Evolutionary conservation across 2,113 vertebrate species (phyloP), one percentile per base, ranked within the genome.

Genomic region (Cettia cetti): DNA sequence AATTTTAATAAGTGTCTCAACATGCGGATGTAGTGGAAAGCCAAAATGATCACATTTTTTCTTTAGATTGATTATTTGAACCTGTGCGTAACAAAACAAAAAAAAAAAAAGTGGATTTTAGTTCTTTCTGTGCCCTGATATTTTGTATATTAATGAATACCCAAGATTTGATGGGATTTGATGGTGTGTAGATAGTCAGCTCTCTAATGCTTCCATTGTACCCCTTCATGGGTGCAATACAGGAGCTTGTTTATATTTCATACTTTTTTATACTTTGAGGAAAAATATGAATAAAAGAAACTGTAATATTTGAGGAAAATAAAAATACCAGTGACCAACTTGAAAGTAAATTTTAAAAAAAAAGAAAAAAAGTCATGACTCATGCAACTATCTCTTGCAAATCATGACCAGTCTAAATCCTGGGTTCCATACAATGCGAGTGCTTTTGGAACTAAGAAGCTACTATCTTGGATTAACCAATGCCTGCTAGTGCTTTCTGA

Each of bases 181-280:
- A 98, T 94, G 89, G 98, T 97, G 94, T 98, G 97, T 98, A 98
- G 98, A 98, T 98, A 98, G 97, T 97, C 96, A 97, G 98, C 98
- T 98, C 97, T 98, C 97, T 98, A 97, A 97, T 97, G 97, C 98
- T 98, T 98, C 97, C 94, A 35, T 98, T 98, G 98, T 96, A 97
- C 97, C 95, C 95, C 96, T 95, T 96, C 70, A 90, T 83, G 97
- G 98, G 98, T 98, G 92, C 98, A 96, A 40, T 93, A 88, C 92
- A 96, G 98, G 98, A 98, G 97, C 98, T 98, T 99, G 98, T 99
- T 99, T 99, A 98, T 99, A 99, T 99, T 99, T 99, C 98, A 98
- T 99, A 99, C 97, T 98, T 98, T 98, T 99, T 99, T 99, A 98
- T 99, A 99, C 98, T 98, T 99, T 98, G 98, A 98, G 98, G 96